These are phyloP conservation scores for Glossophaga mutica DNA, from an alignment of 2,797 vertebrate genomes.

Conservation along the genomic window DNA sequence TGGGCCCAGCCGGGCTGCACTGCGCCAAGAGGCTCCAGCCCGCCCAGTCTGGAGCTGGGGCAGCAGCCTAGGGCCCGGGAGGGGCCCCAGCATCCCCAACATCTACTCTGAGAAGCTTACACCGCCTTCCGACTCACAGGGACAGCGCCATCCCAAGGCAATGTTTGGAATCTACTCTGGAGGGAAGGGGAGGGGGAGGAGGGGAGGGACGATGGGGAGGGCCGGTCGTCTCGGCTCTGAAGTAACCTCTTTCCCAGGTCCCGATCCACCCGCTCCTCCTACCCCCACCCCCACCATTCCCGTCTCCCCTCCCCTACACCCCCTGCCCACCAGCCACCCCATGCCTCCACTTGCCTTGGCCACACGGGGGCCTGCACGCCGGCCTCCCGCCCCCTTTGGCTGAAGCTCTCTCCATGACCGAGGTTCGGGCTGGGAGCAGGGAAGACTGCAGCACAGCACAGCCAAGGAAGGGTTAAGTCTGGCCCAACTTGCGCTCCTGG, in stretches of 20 bases:
- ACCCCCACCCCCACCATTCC: accelerated
- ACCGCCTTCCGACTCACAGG: background rate
- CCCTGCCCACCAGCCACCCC: too few relatives aligned
- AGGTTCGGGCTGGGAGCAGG: too few relatives aligned
- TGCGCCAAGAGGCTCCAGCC: background rate
- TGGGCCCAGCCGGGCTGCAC: background rate
- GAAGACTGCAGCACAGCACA: accelerated
- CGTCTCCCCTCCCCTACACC: background rate
- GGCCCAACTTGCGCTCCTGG: accelerated
- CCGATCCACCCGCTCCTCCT: background rate
- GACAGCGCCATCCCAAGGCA: accelerated
- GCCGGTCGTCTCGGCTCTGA: background rate
- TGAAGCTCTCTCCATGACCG: too few relatives aligned
- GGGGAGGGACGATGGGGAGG: background rate
- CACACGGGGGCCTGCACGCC: accelerated
- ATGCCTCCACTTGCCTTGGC: background rate
- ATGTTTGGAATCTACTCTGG: accelerated
- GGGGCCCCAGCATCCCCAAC: accelerated
- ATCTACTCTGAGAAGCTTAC: background rate
- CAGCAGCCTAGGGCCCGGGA: background rate
- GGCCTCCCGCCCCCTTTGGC: accelerated
- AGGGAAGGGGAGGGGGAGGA: too few relatives aligned
- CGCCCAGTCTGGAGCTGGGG: background rate
- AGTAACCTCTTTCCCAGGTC: background rate
- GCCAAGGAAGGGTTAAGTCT: background rate